These are phyloP conservation scores for Rhagoletis pomonella DNA, from an alignment of 1,140 invertebrate genomes.

Conservation along the genomic window DNA sequence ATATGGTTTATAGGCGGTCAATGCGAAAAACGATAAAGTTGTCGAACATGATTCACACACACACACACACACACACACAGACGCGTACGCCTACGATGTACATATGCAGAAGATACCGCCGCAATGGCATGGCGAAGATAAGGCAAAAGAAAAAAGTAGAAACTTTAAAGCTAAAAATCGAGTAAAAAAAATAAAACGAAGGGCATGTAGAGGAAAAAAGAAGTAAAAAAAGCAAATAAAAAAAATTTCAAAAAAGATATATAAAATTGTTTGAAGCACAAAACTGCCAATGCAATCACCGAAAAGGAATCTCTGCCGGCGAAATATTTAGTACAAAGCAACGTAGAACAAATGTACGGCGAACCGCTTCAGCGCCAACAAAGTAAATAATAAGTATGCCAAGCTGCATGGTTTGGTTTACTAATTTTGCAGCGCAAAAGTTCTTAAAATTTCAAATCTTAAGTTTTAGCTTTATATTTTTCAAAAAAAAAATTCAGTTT, in stretches of 20 bases:
- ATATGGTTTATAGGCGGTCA: conserved; percentile 43
- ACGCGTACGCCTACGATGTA: not conserved
- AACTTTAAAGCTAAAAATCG: not conserved
- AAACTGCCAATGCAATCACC: conserved; percentile 27
- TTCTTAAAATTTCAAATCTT: too few relatives aligned
- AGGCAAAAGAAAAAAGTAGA: not conserved
- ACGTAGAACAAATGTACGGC: too few relatives aligned
- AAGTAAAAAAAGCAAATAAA: not conserved
- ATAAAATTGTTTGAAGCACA: not conserved
- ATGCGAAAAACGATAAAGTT: conserved; percentile 45
- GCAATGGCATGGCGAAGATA: not conserved
- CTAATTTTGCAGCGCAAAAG: too few relatives aligned
- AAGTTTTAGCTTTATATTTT: too few relatives aligned
- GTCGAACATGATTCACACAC: not conserved
- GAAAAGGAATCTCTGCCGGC: conserved; percentile 12
- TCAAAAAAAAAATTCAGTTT: too few relatives aligned
- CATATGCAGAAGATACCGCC: not conserved
- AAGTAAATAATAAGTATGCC: too few relatives aligned
- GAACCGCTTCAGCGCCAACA: too few relatives aligned
- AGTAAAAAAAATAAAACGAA: not conserved
- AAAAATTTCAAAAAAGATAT: not conserved
- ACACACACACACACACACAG: not conserved
- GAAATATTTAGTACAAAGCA: too few relatives aligned
- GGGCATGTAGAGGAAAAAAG: not conserved
- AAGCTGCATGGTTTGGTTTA: too few relatives aligned